Conservation (phyloP, 2,888 invertebrate genomes). For the Dicycla oo region DNA sequence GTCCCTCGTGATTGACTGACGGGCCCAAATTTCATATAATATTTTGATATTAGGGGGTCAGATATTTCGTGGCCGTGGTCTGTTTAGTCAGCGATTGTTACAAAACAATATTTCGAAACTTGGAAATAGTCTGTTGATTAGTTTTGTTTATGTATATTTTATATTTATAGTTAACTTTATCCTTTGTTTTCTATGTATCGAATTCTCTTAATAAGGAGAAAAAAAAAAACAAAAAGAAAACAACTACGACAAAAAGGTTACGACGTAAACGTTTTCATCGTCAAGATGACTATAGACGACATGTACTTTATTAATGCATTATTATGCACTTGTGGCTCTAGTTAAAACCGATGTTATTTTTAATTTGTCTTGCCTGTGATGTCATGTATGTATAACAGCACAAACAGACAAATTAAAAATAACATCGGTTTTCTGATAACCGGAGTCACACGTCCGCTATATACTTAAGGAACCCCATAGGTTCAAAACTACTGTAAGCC, state of each 20-base stretch:
- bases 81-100: constrained; percentile 44
- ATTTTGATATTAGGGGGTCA: constrained; percentile 56
- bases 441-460: no score
- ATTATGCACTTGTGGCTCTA: no score
- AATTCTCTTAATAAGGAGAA: neutral
- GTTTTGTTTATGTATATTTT: constrained; percentile 25
- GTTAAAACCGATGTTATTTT: no score
- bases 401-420: neutral
- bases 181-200: neutral
- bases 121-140: constrained; percentile 29
- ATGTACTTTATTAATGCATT: no score
- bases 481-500: no score
- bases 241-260: neutral
- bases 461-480: no score
- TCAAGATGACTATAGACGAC: no score
- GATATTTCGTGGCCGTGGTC: constrained; percentile 45
- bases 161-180: neutral
- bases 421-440: neutral
- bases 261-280: no score
- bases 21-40: constrained; percentile 66
- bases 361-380: no score
- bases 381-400: neutral
- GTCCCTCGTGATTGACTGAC: constrained; percentile 72
- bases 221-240: neutral
- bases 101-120: constrained; percentile 45